phyloP scores from a whole-genome alignment of 2,888 invertebrate genomes.

The Anticlea derivata region DNA sequence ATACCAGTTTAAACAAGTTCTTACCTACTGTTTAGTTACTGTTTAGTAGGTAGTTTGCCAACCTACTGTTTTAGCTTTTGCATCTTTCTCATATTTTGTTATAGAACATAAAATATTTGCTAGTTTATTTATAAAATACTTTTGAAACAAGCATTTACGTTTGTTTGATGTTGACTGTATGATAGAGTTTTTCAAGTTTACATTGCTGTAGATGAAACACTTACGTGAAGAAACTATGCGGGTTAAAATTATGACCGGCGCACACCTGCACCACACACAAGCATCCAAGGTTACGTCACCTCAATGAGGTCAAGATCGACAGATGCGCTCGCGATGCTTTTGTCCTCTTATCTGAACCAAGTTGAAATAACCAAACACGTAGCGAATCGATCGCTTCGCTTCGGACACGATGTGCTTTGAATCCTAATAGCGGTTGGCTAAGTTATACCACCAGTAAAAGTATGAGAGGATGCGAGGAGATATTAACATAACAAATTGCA shows the following conservation, averaged over 20 bases:
- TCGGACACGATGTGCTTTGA: slow-evolving; percentile 41
- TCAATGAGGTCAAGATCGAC: slow-evolving; percentile 55
- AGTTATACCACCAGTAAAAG: slow-evolving; percentile 9
- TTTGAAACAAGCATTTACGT: too few relatives aligned
- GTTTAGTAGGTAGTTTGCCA: too few relatives aligned
- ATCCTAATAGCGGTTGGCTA: slow-evolving; percentile 41
- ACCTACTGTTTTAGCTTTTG: too few relatives aligned
- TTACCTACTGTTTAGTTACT: too few relatives aligned
- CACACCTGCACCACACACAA: slow-evolving; percentile 13
- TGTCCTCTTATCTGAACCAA: slow-evolving; percentile 38
- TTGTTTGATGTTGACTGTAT: too few relatives aligned
- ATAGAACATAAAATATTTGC: too few relatives aligned
- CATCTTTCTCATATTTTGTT: too few relatives aligned
- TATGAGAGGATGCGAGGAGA: slow-evolving; percentile 19
- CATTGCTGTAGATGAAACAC: too few relatives aligned
- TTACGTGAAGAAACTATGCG: slow-evolving; percentile 5
- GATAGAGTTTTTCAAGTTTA: too few relatives aligned
- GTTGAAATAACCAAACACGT: slow-evolving; percentile 20
- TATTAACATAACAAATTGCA: slow-evolving; percentile 26
- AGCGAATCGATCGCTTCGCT: slow-evolving; percentile 48
- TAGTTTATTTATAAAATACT: too few relatives aligned
- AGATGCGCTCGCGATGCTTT: slow-evolving; percentile 46
- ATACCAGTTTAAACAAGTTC: too few relatives aligned
- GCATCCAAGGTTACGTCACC: slow-evolving; percentile 44
- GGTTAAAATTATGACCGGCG: slow-evolving; percentile 7